Conservation (phyloP, 2,113 vertebrate species). For the Malaclemys terrapin region DNA sequence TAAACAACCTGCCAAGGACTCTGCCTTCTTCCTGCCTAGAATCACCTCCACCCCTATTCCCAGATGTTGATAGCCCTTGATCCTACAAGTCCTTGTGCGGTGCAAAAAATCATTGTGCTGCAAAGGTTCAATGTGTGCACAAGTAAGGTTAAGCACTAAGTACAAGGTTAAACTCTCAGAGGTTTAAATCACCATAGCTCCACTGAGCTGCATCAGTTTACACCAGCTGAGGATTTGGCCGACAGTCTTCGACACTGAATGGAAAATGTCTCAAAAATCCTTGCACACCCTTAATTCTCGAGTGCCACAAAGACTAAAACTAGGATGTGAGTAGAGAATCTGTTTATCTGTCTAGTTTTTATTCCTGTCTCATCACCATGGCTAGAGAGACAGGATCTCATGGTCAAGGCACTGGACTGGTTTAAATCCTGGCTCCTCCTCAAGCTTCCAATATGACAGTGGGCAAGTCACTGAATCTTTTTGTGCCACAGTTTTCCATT, state of each 20-base stretch:
- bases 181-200: not conserved
- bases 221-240: not conserved
- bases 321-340: not conserved
- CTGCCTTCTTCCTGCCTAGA: accelerated
- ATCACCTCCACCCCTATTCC: accelerated
- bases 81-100: accelerated
- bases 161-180: not conserved
- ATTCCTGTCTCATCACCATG: not conserved
- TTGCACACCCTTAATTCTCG: not conserved
- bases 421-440: not conserved
- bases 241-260: not conserved
- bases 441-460: not conserved
- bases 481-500: not conserved
- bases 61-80: not conserved
- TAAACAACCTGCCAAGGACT: accelerated
- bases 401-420: not conserved
- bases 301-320: not conserved
- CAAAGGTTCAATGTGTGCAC: too few species aligned
- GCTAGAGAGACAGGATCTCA: not conserved
- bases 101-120: accelerated
- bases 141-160: not conserved
- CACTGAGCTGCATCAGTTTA: not conserved
- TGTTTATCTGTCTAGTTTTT: not conserved
- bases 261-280: not conserved
- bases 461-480: not conserved